These are phyloP conservation scores for Eretmochelys imbricata DNA, from an alignment of 2,113 vertebrate species.

Conservation along the genomic window DNA sequence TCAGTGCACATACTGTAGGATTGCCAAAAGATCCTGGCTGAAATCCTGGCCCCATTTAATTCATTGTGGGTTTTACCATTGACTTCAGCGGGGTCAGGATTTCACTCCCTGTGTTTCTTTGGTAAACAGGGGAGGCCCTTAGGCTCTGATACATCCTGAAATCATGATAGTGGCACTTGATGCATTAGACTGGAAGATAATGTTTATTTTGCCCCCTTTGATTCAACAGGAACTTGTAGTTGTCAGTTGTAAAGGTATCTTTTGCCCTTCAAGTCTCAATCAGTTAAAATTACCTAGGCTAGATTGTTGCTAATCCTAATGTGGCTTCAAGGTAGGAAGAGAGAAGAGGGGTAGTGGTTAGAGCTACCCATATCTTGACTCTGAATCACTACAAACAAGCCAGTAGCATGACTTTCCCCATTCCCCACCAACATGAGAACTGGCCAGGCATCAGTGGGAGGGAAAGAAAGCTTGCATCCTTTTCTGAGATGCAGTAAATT, in stretches of 20 bases:
- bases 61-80: not conserved
- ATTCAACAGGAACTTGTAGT: not conserved
- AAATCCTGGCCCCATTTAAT: not conserved
- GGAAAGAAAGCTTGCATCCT: not conserved
- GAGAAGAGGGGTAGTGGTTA: not conserved
- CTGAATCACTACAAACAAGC: not conserved
- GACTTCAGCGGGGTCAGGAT: not conserved
- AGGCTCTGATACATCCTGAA: not conserved
- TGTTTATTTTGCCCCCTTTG: not conserved
- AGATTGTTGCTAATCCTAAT: fast-evolving
- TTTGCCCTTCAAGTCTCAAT: not conserved
- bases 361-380: not conserved
- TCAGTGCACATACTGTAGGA: not conserved
- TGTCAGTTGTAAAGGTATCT: not conserved
- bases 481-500: not conserved
- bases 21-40: not conserved
- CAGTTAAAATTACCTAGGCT: fast-evolving
- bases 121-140: not conserved
- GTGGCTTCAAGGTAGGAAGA: not conserved
- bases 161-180: not conserved
- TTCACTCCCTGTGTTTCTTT: not conserved
- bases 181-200: not conserved
- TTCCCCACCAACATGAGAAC: not conserved
- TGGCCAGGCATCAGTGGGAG: not conserved
- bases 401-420: not conserved